Evolutionary conservation across 2,888 invertebrate species (phyloP).

Genomic region (Leptura quadrifasciata): DNA sequence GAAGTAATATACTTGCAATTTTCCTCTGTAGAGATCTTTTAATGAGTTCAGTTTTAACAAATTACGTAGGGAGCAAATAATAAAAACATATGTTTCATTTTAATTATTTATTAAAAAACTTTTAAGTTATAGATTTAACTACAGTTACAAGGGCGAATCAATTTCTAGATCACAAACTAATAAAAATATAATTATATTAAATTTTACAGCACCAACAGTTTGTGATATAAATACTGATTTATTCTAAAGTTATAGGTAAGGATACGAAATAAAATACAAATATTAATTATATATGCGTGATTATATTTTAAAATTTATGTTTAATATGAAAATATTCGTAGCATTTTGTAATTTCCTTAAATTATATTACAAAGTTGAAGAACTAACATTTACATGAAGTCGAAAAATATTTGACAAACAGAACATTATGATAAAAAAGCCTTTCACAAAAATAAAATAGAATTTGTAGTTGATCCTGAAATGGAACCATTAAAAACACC

Average conservation of each 20-base stretch:
- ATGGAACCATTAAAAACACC: slow-evolving; percentile 70
- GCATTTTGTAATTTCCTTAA: slow-evolving; percentile 72
- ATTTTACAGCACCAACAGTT: not conserved
- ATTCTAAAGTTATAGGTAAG: slow-evolving; percentile 49
- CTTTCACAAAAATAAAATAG: slow-evolving; percentile 70
- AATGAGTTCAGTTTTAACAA: no score
- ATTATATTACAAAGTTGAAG: slow-evolving; percentile 72
- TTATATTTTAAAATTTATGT: slow-evolving; percentile 73
- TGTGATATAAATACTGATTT: not conserved
- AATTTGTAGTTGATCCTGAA: slow-evolving; percentile 68
- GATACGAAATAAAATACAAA: slow-evolving; percentile 67
- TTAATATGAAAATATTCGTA: slow-evolving; percentile 74
- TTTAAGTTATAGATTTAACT: not conserved
- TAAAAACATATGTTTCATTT: not conserved
- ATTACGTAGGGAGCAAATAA: not conserved
- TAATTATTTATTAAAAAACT: not conserved
- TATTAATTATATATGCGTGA: slow-evolving; percentile 71
- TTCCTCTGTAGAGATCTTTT: no score
- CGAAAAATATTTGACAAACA: slow-evolving; percentile 65
- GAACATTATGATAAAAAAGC: slow-evolving; percentile 69
- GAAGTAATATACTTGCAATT: no score
- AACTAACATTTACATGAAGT: slow-evolving; percentile 70
- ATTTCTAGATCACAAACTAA: slow-evolving; percentile 4
- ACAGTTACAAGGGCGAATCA: slow-evolving; percentile 1
- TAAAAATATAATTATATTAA: not conserved